phyloP scores from a whole-genome alignment of 92 coral and sea anemone genomes.

The Blastomussa wellsi region DNA sequence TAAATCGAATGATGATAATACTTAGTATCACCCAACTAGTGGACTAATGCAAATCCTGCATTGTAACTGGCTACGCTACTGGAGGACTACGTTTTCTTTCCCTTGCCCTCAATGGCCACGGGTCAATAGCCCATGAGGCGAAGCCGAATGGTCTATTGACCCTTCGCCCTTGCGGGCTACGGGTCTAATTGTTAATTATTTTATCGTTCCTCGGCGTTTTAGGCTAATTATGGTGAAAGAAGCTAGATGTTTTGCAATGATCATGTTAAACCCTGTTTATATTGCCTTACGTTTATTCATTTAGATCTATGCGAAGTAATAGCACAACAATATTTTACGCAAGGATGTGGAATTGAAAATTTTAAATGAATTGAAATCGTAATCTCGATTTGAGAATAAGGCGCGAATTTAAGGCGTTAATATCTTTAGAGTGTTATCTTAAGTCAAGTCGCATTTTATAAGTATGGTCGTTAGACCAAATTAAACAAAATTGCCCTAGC shows the following conservation, averaged over 20 bases:
- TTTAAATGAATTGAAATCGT: not conserved
- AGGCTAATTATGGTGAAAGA: not conserved
- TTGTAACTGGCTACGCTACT: too few species aligned
- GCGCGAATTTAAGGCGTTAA: not conserved
- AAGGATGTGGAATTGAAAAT: not conserved
- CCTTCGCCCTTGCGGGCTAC: too few species aligned
- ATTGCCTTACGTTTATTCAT: not conserved
- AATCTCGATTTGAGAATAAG: not conserved
- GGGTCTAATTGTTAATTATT: too few species aligned
- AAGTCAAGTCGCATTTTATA: not conserved
- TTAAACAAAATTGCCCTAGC: not conserved
- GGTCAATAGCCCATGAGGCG: too few species aligned
- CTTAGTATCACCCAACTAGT: too few species aligned
- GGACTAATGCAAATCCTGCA: too few species aligned
- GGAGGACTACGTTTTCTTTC: too few species aligned
- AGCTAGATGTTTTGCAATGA: not conserved
- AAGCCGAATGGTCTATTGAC: too few species aligned
- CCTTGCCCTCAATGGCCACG: too few species aligned
- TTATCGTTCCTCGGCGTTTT: too few species aligned
- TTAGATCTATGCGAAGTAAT: not conserved
- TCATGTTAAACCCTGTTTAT: not conserved
- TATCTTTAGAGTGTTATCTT: not conserved
- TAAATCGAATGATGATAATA: too few species aligned
- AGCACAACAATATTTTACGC: not conserved
- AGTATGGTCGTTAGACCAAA: not conserved